Base-by-base conservation (phyloP, 2,797 vertebrate species). In the Pseudomugil tenellus region DNA sequence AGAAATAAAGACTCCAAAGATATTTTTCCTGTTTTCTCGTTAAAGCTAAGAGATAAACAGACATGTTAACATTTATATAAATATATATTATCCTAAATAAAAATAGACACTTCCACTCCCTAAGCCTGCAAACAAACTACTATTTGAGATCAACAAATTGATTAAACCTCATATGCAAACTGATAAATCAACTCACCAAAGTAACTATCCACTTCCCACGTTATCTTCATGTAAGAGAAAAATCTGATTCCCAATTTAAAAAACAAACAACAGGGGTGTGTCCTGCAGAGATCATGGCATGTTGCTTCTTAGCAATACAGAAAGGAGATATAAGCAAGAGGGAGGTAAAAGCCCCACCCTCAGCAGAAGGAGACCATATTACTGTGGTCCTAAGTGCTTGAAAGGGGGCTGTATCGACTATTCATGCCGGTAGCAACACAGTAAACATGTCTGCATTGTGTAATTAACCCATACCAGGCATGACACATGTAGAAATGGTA, bases 341-440 rank as follows among this genome's bases (percentile, higher is more conserved):
- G 26, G 28, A 61, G 65, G 72, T 62, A 31, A n/a, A 2, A 54
- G 82, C 29, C 81, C 69, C 32, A 7, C 86, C 80, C 89, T 67
- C 7, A 67, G 76, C 76, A 67, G 67, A 35, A 78, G 66, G 51
- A 79, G 53, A 66, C 65, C n/a, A 62, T 84, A 85, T 91, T 87
- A 91, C 55, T 46, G 58, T 10, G 46, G 17, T 4, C 21, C 26
- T 69, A 65, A 86, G 84, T 81, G 84, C 81, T 81, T 83, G 41
- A 85, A 64, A 83, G 81, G 82, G 74, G 87, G 67, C 35, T 72
- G 53, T 77, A 81, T 58, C 84, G 83, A 88, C 25, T 23, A 21
- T 54, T 7, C 16, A 2, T 21, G 7, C 11, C 57, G 16, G 16
- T 6, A 19, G 21, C 28, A 67, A 48, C 41, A 51, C 13, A 66